Conservation (phyloP, 2,797 vertebrate species). For the Molothrus ater region DNA sequence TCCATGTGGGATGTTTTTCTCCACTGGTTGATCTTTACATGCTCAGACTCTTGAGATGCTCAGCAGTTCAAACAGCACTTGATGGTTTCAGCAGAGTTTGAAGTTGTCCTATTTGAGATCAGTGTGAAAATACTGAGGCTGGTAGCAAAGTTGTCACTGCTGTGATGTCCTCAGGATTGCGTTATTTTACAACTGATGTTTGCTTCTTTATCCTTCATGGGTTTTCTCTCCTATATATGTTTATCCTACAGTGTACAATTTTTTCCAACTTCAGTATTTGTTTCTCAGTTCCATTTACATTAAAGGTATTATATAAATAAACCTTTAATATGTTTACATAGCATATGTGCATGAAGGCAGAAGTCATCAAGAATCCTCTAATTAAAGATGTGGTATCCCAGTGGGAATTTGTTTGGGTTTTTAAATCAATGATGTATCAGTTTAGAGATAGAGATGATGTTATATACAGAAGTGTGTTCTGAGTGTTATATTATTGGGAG, state of each 20-base stretch:
- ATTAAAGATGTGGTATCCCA: not conserved
- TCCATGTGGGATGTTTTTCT: accelerated
- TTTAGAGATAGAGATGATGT: not conserved
- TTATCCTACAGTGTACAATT: not conserved
- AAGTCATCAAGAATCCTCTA: not conserved
- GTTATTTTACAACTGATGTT: not conserved
- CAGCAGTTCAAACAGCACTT: not conserved
- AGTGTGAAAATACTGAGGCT: not conserved
- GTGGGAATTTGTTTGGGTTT: not conserved
- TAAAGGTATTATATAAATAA: not conserved
- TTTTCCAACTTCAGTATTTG: not conserved
- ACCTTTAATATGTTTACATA: not conserved
- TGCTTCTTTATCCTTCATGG: not conserved
- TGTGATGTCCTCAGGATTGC: not conserved
- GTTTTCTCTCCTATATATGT: not conserved
- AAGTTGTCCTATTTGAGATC: not conserved
- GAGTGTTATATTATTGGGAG: not conserved
- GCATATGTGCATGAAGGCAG: not conserved
- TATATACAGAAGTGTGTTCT: not conserved
- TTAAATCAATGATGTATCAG: not conserved
- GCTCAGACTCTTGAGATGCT: not conserved
- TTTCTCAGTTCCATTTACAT: not conserved
- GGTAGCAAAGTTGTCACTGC: not conserved
- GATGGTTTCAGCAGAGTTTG: not conserved
- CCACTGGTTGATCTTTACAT: not conserved